Percentiles rank a stretch among this genome's conserved stretches.
These are phyloP conservation scores for Clarias pachynema DNA, from an alignment of 2,797 vertebrate species.

Conservation along the genomic window DNA sequence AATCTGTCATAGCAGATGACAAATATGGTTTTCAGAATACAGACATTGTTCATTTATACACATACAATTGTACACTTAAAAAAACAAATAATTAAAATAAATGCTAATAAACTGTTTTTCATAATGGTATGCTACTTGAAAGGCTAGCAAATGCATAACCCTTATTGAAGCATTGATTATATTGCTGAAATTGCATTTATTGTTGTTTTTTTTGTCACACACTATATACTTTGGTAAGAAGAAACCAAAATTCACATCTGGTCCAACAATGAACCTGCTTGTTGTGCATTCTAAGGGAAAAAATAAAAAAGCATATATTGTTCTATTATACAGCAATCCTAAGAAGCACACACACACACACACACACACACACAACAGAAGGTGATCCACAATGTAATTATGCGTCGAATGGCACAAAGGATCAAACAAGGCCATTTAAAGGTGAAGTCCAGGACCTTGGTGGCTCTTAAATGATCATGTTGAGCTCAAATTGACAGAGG, in stretches of 20 bases:
- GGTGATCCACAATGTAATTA: slow-evolving; percentile 39
- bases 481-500: slow-evolving; percentile 34
- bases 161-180: not conserved
- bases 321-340: slow-evolving; percentile 27
- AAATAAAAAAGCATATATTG: not conserved
- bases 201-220: not conserved
- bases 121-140: not conserved
- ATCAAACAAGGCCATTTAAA: slow-evolving; percentile 32
- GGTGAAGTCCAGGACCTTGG: slow-evolving; percentile 31
- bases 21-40: not conserved
- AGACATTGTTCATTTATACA: too few relatives aligned
- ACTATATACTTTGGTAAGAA: not conserved
- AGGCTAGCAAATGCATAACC: not conserved
- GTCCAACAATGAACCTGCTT: slow-evolving; percentile 23
- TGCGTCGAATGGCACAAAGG: slow-evolving; percentile 18
- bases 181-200: not conserved
- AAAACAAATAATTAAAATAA: not conserved
- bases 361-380: slow-evolving; percentile 26
- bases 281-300: slow-evolving; percentile 17
- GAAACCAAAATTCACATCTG: slow-evolving; percentile 33
- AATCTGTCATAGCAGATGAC: not conserved
- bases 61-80: not conserved
- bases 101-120: too few relatives aligned
- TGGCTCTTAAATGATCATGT: not conserved
- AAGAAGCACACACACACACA: not conserved